Evolutionary conservation across 2,113 vertebrate genomes (phyloP), one percentile per base, ranked within the genome.

Genomic region (Lathamus discolor): DNA sequence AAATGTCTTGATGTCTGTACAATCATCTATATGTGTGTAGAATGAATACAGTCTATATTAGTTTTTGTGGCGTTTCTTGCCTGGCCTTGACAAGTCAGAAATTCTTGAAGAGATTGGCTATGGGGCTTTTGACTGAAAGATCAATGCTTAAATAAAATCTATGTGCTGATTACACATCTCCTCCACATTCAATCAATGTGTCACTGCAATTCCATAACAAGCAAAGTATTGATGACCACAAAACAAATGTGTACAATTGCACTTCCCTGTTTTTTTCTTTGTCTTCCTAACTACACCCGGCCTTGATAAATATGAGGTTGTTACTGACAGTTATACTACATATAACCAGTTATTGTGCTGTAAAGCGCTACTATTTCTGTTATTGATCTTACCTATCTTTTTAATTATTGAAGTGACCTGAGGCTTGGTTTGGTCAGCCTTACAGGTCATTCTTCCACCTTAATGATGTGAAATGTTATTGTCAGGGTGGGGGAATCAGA

Each of bases 401-500:
- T 95, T 95, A 97, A 97, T 97, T 96, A 96, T 95, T 94, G 81
- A 96, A 83, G 68, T 82, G 89, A 95, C 95, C 94, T 61, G 78
- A 89, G 86, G 62, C 74, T 94, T 93, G 67, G 68, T 91, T 95
- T 97, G 94, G 96, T 90, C 86, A 96, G 94, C 66, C 68, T n/a
- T 66, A n/a, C 77, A 95, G 93, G 96, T 90, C 87, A 73, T 86
- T 76, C 46, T 82, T 93, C 52, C 57, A 84, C 80, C 74, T 82
- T 96, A 96, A 97, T 95, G 93, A 96, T 97, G 88, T 94, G 75
- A 95, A 95, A 94, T 90, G 57, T 41, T 92, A 88, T 85, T 94
- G 93, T 70, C 82, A 80, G 78, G 31, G 37, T 83, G 51, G 92
- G 37, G 43, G 73, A 93, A 86, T 74, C 37, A 51, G 57, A 86